Evolutionary conservation across 2,113 vertebrate species (phyloP), one percentile per base, ranked within the genome.

Genomic region (Amphiprion percula): DNA sequence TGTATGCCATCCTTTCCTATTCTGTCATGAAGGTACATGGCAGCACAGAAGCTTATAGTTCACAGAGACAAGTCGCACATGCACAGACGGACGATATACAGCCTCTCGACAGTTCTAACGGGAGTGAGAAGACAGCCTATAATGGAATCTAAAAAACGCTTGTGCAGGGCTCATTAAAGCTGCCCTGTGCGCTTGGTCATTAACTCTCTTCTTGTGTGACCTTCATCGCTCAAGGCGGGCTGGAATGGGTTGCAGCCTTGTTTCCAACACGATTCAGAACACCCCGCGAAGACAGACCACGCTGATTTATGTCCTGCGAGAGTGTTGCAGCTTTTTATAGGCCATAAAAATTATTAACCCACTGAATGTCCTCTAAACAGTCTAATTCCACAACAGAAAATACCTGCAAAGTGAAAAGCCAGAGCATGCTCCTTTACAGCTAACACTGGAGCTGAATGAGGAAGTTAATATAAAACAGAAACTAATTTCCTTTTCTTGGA

Each of bases 141-240:
- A 72, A 69, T 85, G 62, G 47, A 87, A 82, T 82, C 74, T 84
- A 78, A 87, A 78, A 62, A 87, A 82, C 68, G 56, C 78, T 85
- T 79, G 74, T 61, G 64, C n/a, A 54, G 70, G 70, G 53, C 86
- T 88, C 86, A 75, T 87, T 89, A 84, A 87, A 84, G 62, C 4
- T 69, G 79, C 77, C 82, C 74, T 46, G 49, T 71, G 65, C 41
- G 55, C 58, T 54, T 15, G 54, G 69, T 81, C 83, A 79, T 87
- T 87, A 76, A 87, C 79, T 84, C 46, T 77, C 71, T 24, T 73
- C 69, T 54, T 50, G 26, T 47, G 61, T 77, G 67, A 87, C 87
- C 87, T 88, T 84, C 71, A 52, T 23, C 2, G 26, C 71, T 85
- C 59, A 74, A 74, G 68, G 84, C 61, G 47, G 39, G 68, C 24